Evolutionary conservation across 1,140 invertebrate species (phyloP).

Genomic region (Agraylea sexmaculata): DNA sequence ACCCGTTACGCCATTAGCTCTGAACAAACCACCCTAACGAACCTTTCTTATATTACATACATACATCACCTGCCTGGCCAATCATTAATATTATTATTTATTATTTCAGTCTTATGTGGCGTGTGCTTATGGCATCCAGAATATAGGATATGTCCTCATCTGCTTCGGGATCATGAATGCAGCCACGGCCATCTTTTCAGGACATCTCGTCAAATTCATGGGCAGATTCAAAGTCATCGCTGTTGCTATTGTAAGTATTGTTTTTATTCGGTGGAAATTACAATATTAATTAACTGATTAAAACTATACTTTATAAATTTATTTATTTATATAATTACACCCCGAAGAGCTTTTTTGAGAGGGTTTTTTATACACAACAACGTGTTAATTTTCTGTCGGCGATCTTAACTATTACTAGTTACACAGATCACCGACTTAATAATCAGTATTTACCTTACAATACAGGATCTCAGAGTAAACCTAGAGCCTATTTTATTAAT

Average conservation of each 20-base stretch:
- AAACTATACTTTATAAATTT: neutral
- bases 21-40: too few relatives aligned
- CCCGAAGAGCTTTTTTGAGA: too few relatives aligned
- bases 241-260: constrained; percentile 45
- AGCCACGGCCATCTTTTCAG: constrained; percentile 64
- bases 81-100: too few relatives aligned
- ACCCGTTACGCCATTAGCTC: too few relatives aligned
- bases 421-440: too few relatives aligned
- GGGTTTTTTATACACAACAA: neutral
- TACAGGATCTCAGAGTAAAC: neutral
- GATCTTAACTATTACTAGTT: too few relatives aligned
- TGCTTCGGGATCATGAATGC: constrained; percentile 79
- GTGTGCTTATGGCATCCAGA: constrained; percentile 77
- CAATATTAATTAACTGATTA: neutral
- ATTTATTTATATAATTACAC: too few relatives aligned
- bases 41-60: too few relatives aligned
- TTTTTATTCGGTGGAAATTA: neutral
- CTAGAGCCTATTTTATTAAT: constrained; percentile 8
- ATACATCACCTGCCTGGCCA: too few relatives aligned
- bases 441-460: too few relatives aligned
- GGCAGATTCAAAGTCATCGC: constrained; percentile 68
- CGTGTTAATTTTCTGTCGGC: too few relatives aligned
- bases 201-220: constrained; percentile 66
- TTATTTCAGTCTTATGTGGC: constrained; percentile 71
- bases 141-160: constrained; percentile 87